Conservation (phyloP, 1,140 invertebrate genomes). For the Prorops nasuta region DNA sequence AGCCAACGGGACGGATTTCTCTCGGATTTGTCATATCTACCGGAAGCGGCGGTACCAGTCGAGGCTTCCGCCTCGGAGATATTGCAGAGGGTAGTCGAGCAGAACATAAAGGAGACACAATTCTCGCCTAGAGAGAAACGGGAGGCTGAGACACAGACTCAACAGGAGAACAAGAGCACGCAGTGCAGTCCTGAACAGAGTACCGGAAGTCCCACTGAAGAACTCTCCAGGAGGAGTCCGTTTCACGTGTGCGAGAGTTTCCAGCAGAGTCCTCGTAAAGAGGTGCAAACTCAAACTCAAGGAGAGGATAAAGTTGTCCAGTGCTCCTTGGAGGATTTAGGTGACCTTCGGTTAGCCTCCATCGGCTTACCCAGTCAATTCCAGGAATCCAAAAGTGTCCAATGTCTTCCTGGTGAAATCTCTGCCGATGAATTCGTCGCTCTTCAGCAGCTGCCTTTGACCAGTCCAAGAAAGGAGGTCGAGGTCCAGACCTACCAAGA, state of each 20-base stretch:
- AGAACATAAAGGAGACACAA: slow-evolving; percentile 11
- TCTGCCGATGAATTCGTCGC: no score
- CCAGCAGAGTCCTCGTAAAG: slow-evolving; percentile 34
- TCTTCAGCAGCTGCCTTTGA: neutral
- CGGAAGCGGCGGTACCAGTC: slow-evolving; percentile 7
- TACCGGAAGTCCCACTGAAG: neutral
- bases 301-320: slow-evolving; percentile 46
- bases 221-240: neutral
- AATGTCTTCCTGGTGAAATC: slow-evolving; percentile 32
- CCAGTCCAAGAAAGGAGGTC: slow-evolving; percentile 32
- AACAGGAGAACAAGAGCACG: slow-evolving; percentile 33
- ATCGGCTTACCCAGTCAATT: slow-evolving; percentile 20
- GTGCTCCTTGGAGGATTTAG: slow-evolving; percentile 38
- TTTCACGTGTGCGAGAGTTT: slow-evolving; percentile 3
- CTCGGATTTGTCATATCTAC: neutral
- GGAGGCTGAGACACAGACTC: slow-evolving; percentile 30
- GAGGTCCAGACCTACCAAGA: slow-evolving; percentile 48
- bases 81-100: neutral
- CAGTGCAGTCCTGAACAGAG: slow-evolving; percentile 31
- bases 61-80: neutral
- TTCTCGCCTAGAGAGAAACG: slow-evolving; percentile 22
- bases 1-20: slow-evolving; percentile 19
- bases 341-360: slow-evolving; percentile 3
- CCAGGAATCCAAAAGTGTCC: slow-evolving; percentile 43
- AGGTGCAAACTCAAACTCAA: slow-evolving; percentile 46